Base-by-base conservation (phyloP, 2,888 invertebrate genomes). In the Scelioninae gen. 2 region DNA sequence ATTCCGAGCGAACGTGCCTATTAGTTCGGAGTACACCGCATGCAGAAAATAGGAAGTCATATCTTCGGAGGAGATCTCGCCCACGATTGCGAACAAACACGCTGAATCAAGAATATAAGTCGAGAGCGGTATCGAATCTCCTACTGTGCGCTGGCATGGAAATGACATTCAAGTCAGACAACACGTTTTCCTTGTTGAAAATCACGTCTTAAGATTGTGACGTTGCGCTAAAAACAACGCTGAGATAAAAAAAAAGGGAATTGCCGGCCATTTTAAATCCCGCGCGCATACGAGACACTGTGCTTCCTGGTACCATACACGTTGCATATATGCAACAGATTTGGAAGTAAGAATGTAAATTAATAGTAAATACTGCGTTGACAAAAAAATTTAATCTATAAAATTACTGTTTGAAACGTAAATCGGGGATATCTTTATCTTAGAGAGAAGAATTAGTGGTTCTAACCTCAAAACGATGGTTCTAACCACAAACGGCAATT, bases 101-200 rank as follows among this genome's bases (percentile, higher is more conserved):
- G 61, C 15, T 55, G 50, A 67, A 67, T 72, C 60, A 18, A 50
- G 57, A 61, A 48, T 50, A 63, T 57, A 65, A 67, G 67, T 67
- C 53, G 48, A 39, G 55, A 60, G 28, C 67, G 19, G 61, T 57
- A 73, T 73, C 67, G 65, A 57, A 48, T 73, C 67, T 48, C 45
- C 55, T 10, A 43, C 41, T 41, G 65, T 46, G 48, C 55, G 43
- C 7, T 25, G 19, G 46, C 50, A 57, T 50, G 67, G 73, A 73
- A 73, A 73, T 73, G 67, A 55, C 61, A 67, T 53, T 65, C 67
- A 33, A 67, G 55, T 50, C 65, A 15, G 48, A 53, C 60, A 53
- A 55, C 60, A 39, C 55, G 55, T 53, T 72, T 72, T 61, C 52
- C 64, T 64, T 33, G 37, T 60, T 60, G 48, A 72, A 65, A 65